These are phyloP conservation scores for Allobates femoralis DNA, from an alignment of 2,797 vertebrate genomes.

Conservation along the genomic window DNA sequence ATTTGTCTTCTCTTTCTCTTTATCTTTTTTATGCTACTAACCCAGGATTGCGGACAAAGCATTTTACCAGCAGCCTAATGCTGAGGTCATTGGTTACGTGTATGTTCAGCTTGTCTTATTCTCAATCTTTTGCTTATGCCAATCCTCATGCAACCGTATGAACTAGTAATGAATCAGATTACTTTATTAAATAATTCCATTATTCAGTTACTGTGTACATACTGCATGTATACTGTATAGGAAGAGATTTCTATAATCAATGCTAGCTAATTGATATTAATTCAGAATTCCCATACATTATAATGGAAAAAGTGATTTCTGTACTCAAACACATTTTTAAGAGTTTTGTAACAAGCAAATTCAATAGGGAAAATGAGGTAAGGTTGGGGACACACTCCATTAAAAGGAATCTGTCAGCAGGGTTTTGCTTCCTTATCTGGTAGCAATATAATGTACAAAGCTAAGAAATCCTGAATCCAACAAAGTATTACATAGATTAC, in stretches of 20 bases:
- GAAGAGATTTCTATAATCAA: neutral
- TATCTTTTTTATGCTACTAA: constrained; percentile 72
- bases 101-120: constrained; percentile 82
- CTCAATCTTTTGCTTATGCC: constrained; percentile 25
- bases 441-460: no score
- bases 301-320: no score
- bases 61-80: constrained; percentile 99
- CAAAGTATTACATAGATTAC: no score
- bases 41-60: constrained; percentile 98
- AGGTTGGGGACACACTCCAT: no score
- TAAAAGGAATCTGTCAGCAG: no score
- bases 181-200: neutral
- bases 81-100: constrained; percentile 97
- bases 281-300: neutral
- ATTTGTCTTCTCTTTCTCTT: constrained; percentile 61
- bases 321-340: no score
- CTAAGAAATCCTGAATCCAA: no score
- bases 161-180: neutral
- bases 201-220: neutral
- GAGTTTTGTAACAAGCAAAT: no score
- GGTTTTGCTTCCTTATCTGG: no score
- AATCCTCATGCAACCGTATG: neutral
- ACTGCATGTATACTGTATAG: neutral
- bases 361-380: no score
- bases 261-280: neutral